These are phyloP conservation scores for Orchestes rusci DNA, from an alignment of 2,888 invertebrate species.

Conservation along the genomic window DNA sequence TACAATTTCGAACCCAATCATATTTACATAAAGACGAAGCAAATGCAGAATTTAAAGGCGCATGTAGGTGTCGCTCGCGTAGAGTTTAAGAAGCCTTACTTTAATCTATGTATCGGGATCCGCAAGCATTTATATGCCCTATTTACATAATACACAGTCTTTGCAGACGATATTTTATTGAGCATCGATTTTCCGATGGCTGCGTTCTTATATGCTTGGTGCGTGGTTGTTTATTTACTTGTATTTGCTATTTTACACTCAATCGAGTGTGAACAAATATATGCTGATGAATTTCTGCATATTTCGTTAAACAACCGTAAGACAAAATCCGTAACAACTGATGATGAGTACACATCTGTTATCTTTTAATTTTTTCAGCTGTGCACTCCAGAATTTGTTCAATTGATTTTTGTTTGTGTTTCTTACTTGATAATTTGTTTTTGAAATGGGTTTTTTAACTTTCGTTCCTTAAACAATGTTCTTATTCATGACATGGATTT, in stretches of 20 bases:
- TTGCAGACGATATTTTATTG: conserved; percentile 18
- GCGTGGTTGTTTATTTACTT: background rate
- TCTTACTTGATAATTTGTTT: too few species aligned
- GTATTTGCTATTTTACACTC: background rate
- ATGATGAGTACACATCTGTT: too few species aligned
- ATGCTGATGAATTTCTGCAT: background rate
- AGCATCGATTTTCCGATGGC: background rate
- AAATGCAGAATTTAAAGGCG: conserved; percentile 21
- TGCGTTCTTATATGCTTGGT: conserved; percentile 3
- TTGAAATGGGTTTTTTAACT: too few species aligned
- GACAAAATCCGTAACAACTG: too few species aligned
- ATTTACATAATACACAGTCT: conserved; percentile 24
- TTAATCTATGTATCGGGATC: conserved; percentile 24
- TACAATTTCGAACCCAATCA: conserved; percentile 19
- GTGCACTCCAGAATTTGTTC: background rate
- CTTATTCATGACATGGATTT: too few species aligned
- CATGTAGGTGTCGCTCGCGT: conserved; percentile 27
- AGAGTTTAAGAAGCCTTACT: conserved; percentile 14
- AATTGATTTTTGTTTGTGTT: background rate
- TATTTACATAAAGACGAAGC: conserved; percentile 21
- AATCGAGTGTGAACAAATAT: background rate
- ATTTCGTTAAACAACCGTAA: background rate
- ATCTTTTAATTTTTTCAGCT: too few species aligned
- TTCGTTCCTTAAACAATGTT: too few species aligned
- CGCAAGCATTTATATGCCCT: conserved; percentile 21